Evolutionary conservation across 2,113 vertebrate genomes (phyloP).

Genomic region (Petaurus breviceps): DNA sequence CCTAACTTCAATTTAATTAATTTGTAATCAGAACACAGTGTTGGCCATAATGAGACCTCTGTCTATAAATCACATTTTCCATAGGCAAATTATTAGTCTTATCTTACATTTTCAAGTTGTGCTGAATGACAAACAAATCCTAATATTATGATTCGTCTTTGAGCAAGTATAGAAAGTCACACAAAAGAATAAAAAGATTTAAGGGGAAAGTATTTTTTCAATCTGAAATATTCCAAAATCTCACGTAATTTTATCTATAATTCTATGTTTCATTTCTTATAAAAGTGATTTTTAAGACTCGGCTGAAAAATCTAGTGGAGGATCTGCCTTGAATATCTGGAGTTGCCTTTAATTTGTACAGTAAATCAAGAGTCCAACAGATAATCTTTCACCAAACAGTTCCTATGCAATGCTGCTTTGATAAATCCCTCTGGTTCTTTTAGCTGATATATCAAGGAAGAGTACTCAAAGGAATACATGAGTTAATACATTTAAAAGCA

Average conservation of each 20-base stretch:
- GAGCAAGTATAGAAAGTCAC: constrained; percentile 38
- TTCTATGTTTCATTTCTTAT: background rate
- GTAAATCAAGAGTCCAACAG: constrained; percentile 10
- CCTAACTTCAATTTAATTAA: background rate
- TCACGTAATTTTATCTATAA: background rate
- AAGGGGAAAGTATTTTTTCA: background rate
- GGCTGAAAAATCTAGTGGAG: background rate
- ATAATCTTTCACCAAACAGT: constrained; percentile 24
- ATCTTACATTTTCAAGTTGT: background rate
- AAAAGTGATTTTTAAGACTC: constrained; percentile 27
- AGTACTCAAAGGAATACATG: constrained; percentile 72
- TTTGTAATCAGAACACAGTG: background rate
- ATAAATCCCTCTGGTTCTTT: background rate
- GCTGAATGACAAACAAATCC: constrained; percentile 17
- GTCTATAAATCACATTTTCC: background rate
- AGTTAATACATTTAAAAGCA: constrained; percentile 75
- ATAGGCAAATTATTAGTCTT: background rate
- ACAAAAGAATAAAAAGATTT: background rate
- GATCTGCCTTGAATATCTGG: background rate
- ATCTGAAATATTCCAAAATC: constrained; percentile 21
- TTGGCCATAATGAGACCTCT: background rate
- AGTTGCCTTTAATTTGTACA: background rate
- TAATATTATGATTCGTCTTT: background rate
- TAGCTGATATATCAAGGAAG: constrained; percentile 81
- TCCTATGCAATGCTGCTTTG: background rate